Percentiles rank a stretch among this genome's conserved stretches.
Conservation (phyloP, 1,140 invertebrate species). For the Psilanteris sp. region DNA sequence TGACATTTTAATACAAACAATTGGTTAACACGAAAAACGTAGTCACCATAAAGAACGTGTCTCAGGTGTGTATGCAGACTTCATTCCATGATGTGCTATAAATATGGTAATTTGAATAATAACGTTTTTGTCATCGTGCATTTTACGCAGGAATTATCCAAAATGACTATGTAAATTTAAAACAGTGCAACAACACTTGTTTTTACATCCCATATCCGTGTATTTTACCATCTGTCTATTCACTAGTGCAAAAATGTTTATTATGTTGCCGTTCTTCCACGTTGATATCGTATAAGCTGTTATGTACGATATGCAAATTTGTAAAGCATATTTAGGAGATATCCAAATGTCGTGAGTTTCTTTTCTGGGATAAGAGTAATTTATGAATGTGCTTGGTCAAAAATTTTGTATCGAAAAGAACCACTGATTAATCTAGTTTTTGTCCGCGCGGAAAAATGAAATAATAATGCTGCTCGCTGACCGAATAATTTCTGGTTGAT, state of each 20-base stretch:
- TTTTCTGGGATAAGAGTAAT: constrained; percentile 32
- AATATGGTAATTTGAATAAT: constrained; percentile 58
- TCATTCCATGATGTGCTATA: constrained; percentile 21
- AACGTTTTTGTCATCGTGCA: constrained; percentile 47
- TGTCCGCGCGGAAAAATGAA: constrained; percentile 2
- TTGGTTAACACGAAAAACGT: not conserved
- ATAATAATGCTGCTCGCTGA: constrained; percentile 29
- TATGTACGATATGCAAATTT: constrained; percentile 48
- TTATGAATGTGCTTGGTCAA: constrained; percentile 16
- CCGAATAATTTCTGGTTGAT: constrained; percentile 15
- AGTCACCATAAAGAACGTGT: not conserved
- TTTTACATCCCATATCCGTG: constrained; percentile 23
- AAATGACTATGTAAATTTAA: constrained; percentile 53
- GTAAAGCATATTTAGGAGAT: constrained; percentile 51
- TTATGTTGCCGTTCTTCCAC: constrained; percentile 28
- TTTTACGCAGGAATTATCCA: constrained; percentile 40
- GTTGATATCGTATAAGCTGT: constrained; percentile 51
- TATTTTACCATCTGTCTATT: constrained; percentile 1
- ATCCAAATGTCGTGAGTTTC: constrained; percentile 49
- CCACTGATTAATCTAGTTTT: constrained; percentile 27
- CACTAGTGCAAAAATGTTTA: constrained; percentile 48
- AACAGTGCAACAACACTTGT: constrained; percentile 36
- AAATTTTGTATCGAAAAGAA: constrained; percentile 30
- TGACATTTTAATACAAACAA: too few species aligned
- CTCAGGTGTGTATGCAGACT: constrained; percentile 15